These are phyloP conservation scores for Pseudachorutes palmiensis DNA, from an alignment of 1,140 invertebrate species.

Conservation along the genomic window DNA sequence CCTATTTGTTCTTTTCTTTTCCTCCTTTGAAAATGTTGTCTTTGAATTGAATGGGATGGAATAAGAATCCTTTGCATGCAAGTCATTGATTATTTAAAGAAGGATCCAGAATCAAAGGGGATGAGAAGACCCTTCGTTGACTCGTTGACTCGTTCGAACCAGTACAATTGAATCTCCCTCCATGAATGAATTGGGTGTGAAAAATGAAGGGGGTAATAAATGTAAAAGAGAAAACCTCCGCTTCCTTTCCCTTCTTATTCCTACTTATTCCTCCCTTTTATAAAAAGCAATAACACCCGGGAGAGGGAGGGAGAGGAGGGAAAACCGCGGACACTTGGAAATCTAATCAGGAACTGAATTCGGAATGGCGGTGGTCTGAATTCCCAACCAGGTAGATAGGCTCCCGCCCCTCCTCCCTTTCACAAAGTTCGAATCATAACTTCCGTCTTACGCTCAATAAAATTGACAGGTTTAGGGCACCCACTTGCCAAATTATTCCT, in stretches of 20 bases:
- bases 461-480: slow-evolving; percentile 10
- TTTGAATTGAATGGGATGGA: not conserved
- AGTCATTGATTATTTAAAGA: not conserved
- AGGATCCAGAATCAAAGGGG: not conserved
- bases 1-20: not conserved
- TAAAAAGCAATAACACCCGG: not conserved
- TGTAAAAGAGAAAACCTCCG: not conserved
- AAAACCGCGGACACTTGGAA: no score
- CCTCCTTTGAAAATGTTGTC: not conserved
- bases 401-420: not conserved
- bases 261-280: not conserved
- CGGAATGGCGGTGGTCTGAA: no score
- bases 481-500: slow-evolving; percentile 15
- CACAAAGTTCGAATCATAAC: not conserved
- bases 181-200: not conserved
- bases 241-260: not conserved
- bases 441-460: slow-evolving; percentile 10
- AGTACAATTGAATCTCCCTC: not conserved
- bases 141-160: not conserved
- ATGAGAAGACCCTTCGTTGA: not conserved
- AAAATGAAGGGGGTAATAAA: not conserved
- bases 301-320: not conserved
- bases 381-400: not conserved
- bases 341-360: no score
- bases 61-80: not conserved